Evolutionary conservation across 2,113 vertebrate species (phyloP).

Genomic region (Ciconia stormi): DNA sequence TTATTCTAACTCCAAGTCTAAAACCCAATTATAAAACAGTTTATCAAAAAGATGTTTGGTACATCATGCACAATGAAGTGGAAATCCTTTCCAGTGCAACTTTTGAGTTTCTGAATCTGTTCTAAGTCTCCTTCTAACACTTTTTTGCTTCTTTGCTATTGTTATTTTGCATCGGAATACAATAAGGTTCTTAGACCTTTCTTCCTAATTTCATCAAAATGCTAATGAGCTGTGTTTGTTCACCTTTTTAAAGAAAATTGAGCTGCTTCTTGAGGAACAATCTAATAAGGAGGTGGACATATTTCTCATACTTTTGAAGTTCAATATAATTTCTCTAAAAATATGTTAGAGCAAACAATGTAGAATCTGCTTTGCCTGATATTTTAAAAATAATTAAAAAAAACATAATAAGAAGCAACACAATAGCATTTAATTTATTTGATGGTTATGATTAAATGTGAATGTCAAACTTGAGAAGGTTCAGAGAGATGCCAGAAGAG

Average conservation of each 20-base stretch:
- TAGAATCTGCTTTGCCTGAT: neutral
- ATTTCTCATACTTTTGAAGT: neutral
- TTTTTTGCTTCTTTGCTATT: neutral
- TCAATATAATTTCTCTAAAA: neutral
- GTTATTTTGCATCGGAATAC: neutral
- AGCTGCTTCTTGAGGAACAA: neutral
- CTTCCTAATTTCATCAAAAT: conserved; percentile 53
- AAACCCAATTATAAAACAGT: neutral
- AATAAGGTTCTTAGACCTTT: neutral
- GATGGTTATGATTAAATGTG: neutral
- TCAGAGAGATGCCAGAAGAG: neutral
- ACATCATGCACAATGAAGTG: neutral
- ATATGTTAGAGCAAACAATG: neutral
- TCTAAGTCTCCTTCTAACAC: neutral
- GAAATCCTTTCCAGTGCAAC: neutral
- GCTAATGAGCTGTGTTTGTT: conserved; percentile 23
- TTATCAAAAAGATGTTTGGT: neutral
- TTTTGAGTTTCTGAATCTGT: neutral
- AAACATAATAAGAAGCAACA: neutral
- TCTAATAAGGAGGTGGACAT: neutral
- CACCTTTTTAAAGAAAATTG: conserved; percentile 1
- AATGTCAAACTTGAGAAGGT: neutral
- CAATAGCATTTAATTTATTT: neutral
- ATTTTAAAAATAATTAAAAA: neutral
- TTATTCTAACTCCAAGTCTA: neutral